Conservation (phyloP, 2,113 vertebrate genomes). For the Ptilorrhoa leucosticta region DNA sequence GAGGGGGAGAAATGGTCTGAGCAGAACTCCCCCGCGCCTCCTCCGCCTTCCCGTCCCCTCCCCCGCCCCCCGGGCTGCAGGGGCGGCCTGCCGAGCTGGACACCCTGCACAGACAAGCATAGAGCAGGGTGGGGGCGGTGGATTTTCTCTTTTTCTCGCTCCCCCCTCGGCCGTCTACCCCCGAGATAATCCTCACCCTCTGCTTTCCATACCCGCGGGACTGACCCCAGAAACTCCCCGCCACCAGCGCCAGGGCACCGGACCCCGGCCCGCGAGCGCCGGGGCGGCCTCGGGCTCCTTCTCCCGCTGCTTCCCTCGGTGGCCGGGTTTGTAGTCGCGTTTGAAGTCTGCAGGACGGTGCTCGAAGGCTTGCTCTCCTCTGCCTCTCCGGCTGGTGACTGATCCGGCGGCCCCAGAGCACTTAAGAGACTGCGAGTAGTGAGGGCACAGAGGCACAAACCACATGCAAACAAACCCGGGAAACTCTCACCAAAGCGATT, state of each 20-base stretch:
- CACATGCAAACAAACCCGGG: constrained; percentile 29
- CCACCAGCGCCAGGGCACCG: neutral
- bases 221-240: neutral
- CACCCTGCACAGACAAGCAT: neutral
- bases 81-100: constrained; percentile 10
- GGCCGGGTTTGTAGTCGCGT: neutral
- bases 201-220: neutral
- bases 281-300: neutral
- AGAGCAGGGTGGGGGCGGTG: neutral
- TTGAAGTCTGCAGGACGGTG: neutral
- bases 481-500: neutral
- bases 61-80: neutral
- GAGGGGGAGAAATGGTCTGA: constrained; percentile 9
- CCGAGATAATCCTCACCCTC: neutral
- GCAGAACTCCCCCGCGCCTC: neutral
- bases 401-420: neutral
- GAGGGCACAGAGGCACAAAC: constrained; percentile 19
- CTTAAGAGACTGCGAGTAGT: neutral
- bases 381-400: neutral
- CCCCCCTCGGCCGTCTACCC: neutral
- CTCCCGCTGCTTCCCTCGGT: neutral
- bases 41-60: neutral
- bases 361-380: neutral
- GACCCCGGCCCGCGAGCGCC: neutral
- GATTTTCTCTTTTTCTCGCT: neutral